Conservation (phyloP, 2,888 invertebrate species). For the Hirtodrosophila cameraria region DNA sequence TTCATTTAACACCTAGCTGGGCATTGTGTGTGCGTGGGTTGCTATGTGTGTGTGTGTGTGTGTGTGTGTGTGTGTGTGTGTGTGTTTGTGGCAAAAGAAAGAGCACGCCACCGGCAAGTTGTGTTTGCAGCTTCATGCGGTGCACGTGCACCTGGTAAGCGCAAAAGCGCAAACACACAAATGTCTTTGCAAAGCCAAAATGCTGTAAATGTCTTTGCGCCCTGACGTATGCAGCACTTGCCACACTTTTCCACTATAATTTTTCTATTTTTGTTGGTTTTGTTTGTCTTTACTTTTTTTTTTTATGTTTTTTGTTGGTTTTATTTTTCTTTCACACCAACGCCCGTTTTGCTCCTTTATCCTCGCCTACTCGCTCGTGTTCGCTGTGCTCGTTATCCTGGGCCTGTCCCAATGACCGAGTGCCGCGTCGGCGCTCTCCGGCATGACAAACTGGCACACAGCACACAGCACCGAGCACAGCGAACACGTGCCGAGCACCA, state of each 20-base stretch:
- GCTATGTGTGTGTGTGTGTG: slow-evolving; percentile 3
- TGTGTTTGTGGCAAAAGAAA: too few relatives aligned
- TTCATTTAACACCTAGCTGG: not conserved
- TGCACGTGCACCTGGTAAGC: slow-evolving; percentile 28
- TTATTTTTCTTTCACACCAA: slow-evolving; percentile 6
- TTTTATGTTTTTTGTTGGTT: too few relatives aligned
- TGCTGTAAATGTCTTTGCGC: slow-evolving; percentile 35
- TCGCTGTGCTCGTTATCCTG: slow-evolving; percentile 48
- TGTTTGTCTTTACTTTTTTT: not conserved
- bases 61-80: not conserved
- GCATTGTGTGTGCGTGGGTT: not conserved
- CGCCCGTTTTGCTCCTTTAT: slow-evolving; percentile 2
- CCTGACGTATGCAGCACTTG: slow-evolving; percentile 57
- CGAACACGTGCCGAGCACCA: slow-evolving; percentile 19
- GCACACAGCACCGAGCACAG: slow-evolving; percentile 15
- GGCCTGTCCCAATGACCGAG: slow-evolving; percentile 81
- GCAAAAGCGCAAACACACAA: slow-evolving; percentile 21
- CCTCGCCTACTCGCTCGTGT: not conserved
- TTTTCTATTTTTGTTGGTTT: slow-evolving; percentile 6
- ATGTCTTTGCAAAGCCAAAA: slow-evolving; percentile 37
- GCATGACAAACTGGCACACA: slow-evolving; percentile 56
- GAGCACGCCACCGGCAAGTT: slow-evolving; percentile 15
- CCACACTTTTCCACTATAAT: slow-evolving; percentile 25
- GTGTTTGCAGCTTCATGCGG: slow-evolving; percentile 4
- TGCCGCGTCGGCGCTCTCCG: slow-evolving; percentile 33